Evolutionary conservation across 2,113 vertebrate genomes (phyloP), one percentile per base, ranked within the genome.

Genomic region (Dromiciops gliroides): DNA sequence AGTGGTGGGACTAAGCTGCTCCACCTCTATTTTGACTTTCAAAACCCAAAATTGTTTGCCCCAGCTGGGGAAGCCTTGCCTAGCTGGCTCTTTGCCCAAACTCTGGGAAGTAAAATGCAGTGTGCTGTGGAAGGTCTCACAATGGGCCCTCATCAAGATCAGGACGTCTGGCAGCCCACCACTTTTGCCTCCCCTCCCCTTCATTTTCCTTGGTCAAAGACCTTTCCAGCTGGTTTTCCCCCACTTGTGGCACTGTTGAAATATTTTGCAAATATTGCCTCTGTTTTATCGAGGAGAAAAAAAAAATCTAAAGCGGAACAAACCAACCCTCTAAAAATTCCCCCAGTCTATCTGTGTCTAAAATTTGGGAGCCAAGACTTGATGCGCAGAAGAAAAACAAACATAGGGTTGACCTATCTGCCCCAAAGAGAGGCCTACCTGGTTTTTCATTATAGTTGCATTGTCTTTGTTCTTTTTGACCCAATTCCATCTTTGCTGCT

Each of bases 201-300:
- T 67, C 48, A 12, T 83, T 83, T 83, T 0, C 48, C 94, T 37
- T 37, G 94, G 88, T 56, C 24, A 51, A 94, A 60, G 92, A 92
- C 91, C 44, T 52, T 7, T 22, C 90, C 56, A 8, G 95, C 94
- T 91, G 47, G 93, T 98, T 98, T 98, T 98, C 98, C 6, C 98
- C 98, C 97, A 97, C 98, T 98, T 67, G 98, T 97, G 98, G 98
- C 98, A 97, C 98, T 98, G 98, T 98, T 97, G 93, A 98, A 96
- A 97, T 98, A 92, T 96, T 98, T 97, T 96, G 97, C 92, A 96
- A 96, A 97, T 98, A 98, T 96, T 99, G 98, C 98, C 98, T 98
- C 98, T 96, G 98, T 98, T 98, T 98, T 98, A 98, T 98, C 94
- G 98, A 99, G 99, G 99, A 98, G 97, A 98, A 98, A 97, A 98